Evolutionary conservation across 2,113 vertebrate genomes (phyloP).

Genomic region (Strix aluco): DNA sequence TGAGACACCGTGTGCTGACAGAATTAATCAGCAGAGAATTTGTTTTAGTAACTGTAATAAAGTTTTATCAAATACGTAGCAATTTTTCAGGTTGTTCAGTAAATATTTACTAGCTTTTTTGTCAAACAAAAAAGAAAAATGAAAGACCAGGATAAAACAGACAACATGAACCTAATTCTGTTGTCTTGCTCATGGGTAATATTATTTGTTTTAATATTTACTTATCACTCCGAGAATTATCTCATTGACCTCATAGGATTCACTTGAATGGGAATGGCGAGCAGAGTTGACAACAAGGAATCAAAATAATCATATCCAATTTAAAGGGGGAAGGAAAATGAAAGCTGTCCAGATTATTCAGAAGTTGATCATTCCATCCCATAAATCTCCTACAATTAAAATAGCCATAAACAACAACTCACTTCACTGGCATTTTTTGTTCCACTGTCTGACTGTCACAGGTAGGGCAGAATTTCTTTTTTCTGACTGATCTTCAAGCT

Average conservation of each 20-base stretch:
- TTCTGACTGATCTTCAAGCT: slow-evolving; percentile 71
- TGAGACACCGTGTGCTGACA: neutral
- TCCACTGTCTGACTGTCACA: slow-evolving; percentile 65
- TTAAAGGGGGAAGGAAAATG: slow-evolving; percentile 12
- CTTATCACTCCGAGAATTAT: neutral
- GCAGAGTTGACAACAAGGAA: neutral
- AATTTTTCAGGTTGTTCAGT: neutral
- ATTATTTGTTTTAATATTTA: neutral
- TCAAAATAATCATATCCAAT: neutral
- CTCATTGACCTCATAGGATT: neutral
- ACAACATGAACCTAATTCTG: neutral
- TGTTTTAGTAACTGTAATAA: neutral
- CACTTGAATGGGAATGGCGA: neutral
- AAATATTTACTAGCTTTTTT: neutral
- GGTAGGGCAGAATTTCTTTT: slow-evolving; percentile 54
- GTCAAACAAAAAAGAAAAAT: neutral
- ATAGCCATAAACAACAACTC: slow-evolving; percentile 71
- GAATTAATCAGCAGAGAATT: neutral
- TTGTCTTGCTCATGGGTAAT: neutral
- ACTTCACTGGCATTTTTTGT: slow-evolving; percentile 77
- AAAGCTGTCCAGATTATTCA: neutral
- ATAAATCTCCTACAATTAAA: slow-evolving; percentile 22
- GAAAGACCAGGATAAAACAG: neutral
- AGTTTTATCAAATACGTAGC: neutral
- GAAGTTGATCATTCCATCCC: neutral